Base-by-base conservation (phyloP, 2,797 vertebrate species). In the Oryzias dopingdopingensis region DNA sequence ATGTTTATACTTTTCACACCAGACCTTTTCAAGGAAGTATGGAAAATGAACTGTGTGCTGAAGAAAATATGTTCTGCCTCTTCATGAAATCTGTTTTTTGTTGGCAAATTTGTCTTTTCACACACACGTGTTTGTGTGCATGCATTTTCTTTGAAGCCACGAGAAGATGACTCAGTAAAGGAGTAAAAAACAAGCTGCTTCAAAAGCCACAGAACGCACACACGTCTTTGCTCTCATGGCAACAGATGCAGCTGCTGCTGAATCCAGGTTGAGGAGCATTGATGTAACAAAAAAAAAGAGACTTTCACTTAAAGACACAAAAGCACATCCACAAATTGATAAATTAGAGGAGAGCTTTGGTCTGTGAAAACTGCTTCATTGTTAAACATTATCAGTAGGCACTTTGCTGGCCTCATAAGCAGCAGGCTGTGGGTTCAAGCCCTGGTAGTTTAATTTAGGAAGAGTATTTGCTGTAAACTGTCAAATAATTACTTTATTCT, bases 221-320 rank as follows among this genome's bases (percentile, higher is more conserved):
- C 72, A 55, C 71, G 65, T 76, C 75, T 78, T 57, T 55, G 81
- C 80, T 89, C 77, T 85, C 89, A 89, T 91, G 88, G 90, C 67
- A 82, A 92, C 84, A 61, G 76, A 80, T 75, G 29, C 67, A 78
- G 75, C 72, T 63, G 59, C 59, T 70, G 56, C 53, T 53, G 75
- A 68, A 72, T 46, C 65, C 57, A 41, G 42, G 49, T 54, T 24
- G 60, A 65, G 48, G 56, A 75, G 67, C 76, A 67, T 67, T 73
- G 79, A 75, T 77, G 67, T 76, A 22, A 69, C 68, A 72, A 63
- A 72, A 52, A 57, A 37, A 53, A 46, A 76, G 56, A 56, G 42
- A 20, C 10, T 43, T 12, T 2, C 20, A 20, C 44, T 40, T 5
- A 43, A 18, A 17, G 22, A 52, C 22, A 68, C 58, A 14, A 67